These are phyloP conservation scores for Dryobates pubescens DNA, from an alignment of 2,797 vertebrate genomes.

Conservation along the genomic window DNA sequence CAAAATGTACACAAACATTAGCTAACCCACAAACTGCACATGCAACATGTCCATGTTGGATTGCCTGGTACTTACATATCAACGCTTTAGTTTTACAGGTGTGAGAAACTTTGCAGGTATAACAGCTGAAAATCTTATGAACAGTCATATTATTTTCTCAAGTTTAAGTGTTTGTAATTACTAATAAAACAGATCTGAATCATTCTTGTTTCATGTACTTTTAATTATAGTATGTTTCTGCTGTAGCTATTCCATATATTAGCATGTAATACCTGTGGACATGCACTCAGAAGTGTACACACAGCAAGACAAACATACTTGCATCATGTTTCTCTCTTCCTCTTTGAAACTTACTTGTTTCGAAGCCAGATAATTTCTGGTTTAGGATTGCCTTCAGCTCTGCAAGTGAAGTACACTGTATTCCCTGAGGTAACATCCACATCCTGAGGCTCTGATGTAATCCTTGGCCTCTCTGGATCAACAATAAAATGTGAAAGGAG, in stretches of 20 bases:
- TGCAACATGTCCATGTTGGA: not conserved
- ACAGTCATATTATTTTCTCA: not conserved
- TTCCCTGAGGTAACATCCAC: conserved; percentile 97
- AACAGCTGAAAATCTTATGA: not conserved
- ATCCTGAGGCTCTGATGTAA: conserved; percentile 98
- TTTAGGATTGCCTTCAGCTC: conserved; percentile 98
- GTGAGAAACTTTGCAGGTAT: not conserved
- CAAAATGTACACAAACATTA: not conserved
- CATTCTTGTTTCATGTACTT: not conserved
- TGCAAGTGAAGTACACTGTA: conserved; percentile 98
- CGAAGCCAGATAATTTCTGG: conserved; percentile 99
- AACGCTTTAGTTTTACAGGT: not conserved
- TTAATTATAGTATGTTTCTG: not conserved
- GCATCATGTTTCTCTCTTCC: not conserved
- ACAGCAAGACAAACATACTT: not conserved
- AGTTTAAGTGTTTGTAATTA: not conserved
- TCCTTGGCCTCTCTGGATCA: conserved; percentile 92
- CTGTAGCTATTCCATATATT: not conserved
- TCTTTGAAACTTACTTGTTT: conserved; percentile 89
- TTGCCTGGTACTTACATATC: not conserved
- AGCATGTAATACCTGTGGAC: not conserved
- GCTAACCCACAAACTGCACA: not conserved
- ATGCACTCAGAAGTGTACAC: not conserved
- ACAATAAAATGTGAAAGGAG: conserved; percentile 20
- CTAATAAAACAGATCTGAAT: not conserved